phyloP scores from a whole-genome alignment of 1,140 invertebrate genomes.

The Drosophila saltans region DNA sequence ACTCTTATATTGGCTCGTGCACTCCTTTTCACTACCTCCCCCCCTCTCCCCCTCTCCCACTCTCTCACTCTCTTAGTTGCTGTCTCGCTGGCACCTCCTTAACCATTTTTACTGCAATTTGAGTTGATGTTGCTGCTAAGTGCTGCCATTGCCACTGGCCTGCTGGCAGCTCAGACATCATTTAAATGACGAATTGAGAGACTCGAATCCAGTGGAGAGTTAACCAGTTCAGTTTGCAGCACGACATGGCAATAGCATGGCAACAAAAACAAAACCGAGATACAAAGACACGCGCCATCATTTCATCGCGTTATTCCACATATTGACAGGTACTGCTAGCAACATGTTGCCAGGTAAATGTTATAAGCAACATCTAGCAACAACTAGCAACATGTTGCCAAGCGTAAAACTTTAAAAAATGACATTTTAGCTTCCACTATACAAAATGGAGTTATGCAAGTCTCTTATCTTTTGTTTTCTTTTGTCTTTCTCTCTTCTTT shows the following conservation, averaged over 20 bases:
- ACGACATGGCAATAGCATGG: neutral
- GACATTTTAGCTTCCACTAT: neutral
- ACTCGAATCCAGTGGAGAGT: slow-evolving; percentile 46
- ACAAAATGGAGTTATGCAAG: slow-evolving; percentile 6
- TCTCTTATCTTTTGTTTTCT: neutral
- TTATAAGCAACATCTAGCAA: neutral
- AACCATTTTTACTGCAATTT: slow-evolving; percentile 56
- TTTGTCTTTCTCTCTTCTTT: neutral
- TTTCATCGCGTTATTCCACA: slow-evolving; percentile 9
- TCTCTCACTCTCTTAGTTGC: neutral
- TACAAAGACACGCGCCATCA: slow-evolving; percentile 40
- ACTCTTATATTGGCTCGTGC: slow-evolving; percentile 20
- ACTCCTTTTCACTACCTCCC: neutral
- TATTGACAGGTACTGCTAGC: slow-evolving; percentile 5
- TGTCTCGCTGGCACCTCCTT: slow-evolving; percentile 17
- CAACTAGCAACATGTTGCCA: slow-evolving; percentile 7
- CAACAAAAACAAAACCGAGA: neutral
- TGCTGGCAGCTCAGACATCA: slow-evolving; percentile 49
- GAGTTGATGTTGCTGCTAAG: slow-evolving; percentile 75
- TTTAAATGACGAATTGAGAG: slow-evolving; percentile 75
- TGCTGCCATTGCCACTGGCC: slow-evolving; percentile 62
- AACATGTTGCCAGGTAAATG: slow-evolving; percentile 3
- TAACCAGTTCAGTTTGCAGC: slow-evolving; percentile 46
- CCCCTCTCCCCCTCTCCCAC: neutral
- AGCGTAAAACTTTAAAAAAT: neutral